phyloP scores from a whole-genome alignment of 2,888 invertebrate genomes.

The Tetranychus piercei region DNA sequence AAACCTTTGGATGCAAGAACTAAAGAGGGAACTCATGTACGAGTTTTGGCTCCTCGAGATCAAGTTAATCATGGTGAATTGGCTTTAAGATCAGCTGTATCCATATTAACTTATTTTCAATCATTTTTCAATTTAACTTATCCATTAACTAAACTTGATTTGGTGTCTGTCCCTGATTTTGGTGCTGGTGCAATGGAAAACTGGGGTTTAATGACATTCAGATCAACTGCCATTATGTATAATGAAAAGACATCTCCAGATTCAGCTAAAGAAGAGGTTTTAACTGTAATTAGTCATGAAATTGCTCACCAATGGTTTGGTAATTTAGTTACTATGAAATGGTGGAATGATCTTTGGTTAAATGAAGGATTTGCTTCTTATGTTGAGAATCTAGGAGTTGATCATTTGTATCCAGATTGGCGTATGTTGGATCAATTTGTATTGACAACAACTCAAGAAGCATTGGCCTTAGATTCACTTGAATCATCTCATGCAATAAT shows the following conservation, averaged over 20 bases:
- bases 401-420: constrained; percentile 48
- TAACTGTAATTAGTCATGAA: constrained; percentile 45
- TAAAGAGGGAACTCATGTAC: constrained; percentile 38
- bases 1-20: constrained; percentile 43
- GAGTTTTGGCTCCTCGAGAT: constrained; percentile 29
- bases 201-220: constrained; percentile 56
- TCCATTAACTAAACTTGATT: constrained; percentile 61
- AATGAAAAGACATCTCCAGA: constrained; percentile 47
- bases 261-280: constrained; percentile 46
- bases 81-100: constrained; percentile 27
- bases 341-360: constrained; percentile 57
- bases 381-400: constrained; percentile 50
- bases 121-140: constrained; percentile 60
- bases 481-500: constrained; percentile 53
- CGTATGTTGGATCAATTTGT: constrained; percentile 53
- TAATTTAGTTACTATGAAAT: constrained; percentile 26
- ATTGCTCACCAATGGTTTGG: constrained; percentile 47
- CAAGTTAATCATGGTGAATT: constrained; percentile 27
- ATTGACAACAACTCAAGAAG: constrained; percentile 47
- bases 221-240: constrained; percentile 48
- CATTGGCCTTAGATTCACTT: constrained; percentile 48
- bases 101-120: constrained; percentile 46
- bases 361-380: constrained; percentile 69
- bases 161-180: constrained; percentile 47
- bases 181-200: constrained; percentile 47